Conservation (phyloP, 2,113 vertebrate species). For the Ascaphus truei region DNA sequence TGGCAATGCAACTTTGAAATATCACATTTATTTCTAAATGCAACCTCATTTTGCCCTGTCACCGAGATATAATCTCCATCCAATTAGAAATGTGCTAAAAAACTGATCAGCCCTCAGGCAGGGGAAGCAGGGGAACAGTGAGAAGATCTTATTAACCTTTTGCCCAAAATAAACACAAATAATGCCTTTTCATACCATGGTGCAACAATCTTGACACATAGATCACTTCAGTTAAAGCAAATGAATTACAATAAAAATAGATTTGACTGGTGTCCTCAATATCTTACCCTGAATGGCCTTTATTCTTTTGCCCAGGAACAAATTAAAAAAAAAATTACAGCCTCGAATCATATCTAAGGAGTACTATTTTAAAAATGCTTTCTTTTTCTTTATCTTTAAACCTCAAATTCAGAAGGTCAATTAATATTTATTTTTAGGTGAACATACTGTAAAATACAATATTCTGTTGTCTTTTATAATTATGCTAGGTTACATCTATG, state of each 20-base stretch:
- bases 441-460: too few species aligned
- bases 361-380: too few species aligned
- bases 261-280: too few species aligned
- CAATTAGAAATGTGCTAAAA: slow-evolving; percentile 43
- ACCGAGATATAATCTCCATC: slow-evolving; percentile 43
- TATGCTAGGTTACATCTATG: too few species aligned
- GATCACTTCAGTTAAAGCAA: slow-evolving; percentile 5
- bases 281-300: neutral
- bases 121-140: neutral
- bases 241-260: slow-evolving; percentile 20
- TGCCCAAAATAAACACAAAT: neutral
- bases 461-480: too few species aligned
- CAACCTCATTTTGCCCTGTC: slow-evolving; percentile 44
- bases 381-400: too few species aligned
- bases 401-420: too few species aligned
- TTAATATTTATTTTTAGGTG: too few species aligned
- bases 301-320: too few species aligned
- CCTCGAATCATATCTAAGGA: too few species aligned
- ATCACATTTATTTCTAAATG: slow-evolving; percentile 40
- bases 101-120: slow-evolving; percentile 31
- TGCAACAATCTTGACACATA: slow-evolving; percentile 27
- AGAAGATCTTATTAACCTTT: slow-evolving; percentile 14
- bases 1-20: too few species aligned
- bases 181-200: neutral
- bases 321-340: too few species aligned